phyloP scores from a whole-genome alignment of 2,797 vertebrate species.

The Argentina silus region DNA sequence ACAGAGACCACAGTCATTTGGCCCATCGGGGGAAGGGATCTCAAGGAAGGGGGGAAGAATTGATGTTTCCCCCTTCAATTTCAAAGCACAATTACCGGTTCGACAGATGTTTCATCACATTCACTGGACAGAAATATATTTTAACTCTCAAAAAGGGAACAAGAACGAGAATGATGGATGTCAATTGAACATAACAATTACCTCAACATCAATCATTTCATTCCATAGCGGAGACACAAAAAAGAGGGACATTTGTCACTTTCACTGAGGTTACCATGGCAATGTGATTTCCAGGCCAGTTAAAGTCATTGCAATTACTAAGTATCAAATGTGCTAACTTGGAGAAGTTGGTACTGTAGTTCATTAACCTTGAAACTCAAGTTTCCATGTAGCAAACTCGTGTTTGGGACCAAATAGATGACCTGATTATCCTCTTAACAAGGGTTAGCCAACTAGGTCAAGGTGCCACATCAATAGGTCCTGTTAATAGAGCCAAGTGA shows the following conservation, averaged over 20 bases:
- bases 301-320: background rate
- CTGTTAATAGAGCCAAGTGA: background rate
- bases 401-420: background rate
- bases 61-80: background rate
- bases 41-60: too few relatives aligned
- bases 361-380: background rate
- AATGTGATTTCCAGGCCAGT: constrained; percentile 17
- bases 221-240: background rate
- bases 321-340: background rate
- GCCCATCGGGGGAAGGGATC: too few relatives aligned
- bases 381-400: background rate
- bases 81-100: background rate
- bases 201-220: constrained; percentile 37
- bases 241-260: constrained; percentile 27
- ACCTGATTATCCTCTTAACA: background rate
- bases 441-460: background rate
- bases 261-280: constrained; percentile 29
- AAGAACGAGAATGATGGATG: constrained; percentile 38
- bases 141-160: constrained; percentile 13
- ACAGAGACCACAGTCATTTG: too few relatives aligned
- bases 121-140: constrained; percentile 20
- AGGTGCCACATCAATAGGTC: background rate
- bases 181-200: constrained; percentile 36
- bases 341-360: background rate
- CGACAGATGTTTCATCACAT: constrained; percentile 35